Evolutionary conservation across 2,888 invertebrate genomes (phyloP), one percentile per base, ranked within the genome.

Genomic region (Halictus ligatus): DNA sequence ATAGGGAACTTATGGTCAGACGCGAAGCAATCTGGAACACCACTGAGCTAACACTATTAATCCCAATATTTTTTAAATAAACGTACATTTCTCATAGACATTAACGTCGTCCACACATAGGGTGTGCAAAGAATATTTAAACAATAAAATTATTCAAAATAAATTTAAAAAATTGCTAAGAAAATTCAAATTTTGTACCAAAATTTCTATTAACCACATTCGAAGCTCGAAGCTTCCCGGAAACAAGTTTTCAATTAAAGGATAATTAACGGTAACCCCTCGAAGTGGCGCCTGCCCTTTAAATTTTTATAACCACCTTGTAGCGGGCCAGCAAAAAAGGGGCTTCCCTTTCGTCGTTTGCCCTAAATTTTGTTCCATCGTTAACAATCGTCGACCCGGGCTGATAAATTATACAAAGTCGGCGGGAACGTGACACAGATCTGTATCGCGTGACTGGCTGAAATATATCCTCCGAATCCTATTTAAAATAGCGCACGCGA

Each of bases 401-500:
- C 1, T 40, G 12, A 5, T 40, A 54, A 80, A 83, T 83, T 75
- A 83, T 80, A 60, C 18, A 58, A 35, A 15, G 12, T 10, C 40
- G 15, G 25, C 35, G 48, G 48, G 46, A 7, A n/a, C 54, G 43
- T 43, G 81, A 64, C 73, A 69, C 10, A 21, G 71, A 83, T 80
- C n/a, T 18, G 67, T 76, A 76, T 67, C 67, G 76, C 81, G 15
- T 29, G 15, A 0, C 7, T 8, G 12, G 6, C 50, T 43, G 64
- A 67, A 71, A 83, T 77, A 74, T 48, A 73, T 73, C 77, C 73
- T 6, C 13, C 46, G 69, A 82, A 78, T 64, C n/a, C 25, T 72
- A 75, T 83, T 72, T 46, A 64, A 78, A 78, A 25, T 48, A 5
- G 25, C n/a, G 0, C 25, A 8, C 54, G 58, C 15, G 46, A 7